Evolutionary conservation across 2,113 vertebrate species (phyloP).

Genomic region (Sebastes schlegelii): DNA sequence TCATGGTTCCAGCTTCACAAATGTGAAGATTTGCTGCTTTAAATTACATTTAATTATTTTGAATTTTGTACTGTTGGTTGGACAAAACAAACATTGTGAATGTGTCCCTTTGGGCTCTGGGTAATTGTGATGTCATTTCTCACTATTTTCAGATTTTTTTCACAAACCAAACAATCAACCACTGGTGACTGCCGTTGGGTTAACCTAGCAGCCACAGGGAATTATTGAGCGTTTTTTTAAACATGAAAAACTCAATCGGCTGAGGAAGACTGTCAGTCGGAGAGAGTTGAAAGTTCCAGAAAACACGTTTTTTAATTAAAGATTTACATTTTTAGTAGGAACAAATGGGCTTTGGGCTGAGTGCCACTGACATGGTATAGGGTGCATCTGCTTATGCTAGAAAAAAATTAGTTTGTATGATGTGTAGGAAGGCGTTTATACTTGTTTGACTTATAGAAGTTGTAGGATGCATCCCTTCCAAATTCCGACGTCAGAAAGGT

Average conservation of each 20-base stretch:
- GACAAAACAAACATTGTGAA: too few species aligned
- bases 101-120: too few species aligned
- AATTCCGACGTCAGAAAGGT: too few species aligned
- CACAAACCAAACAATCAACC: too few species aligned
- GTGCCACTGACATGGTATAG: too few species aligned
- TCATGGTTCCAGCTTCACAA: too few species aligned
- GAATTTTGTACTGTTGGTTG: too few species aligned
- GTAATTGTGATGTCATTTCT: too few species aligned
- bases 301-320: background rate
- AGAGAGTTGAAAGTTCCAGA: background rate
- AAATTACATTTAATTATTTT: too few species aligned
- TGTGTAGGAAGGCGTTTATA: background rate
- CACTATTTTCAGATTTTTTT: too few species aligned
- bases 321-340: background rate
- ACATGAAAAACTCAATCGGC: background rate
- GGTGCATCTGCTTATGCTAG: background rate
- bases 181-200: background rate
- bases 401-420: background rate
- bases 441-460: background rate
- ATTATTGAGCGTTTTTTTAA: background rate
- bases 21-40: too few species aligned
- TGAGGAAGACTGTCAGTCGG: background rate
- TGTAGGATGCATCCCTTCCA: background rate
- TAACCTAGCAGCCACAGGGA: background rate
- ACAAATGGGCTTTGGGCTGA: too few species aligned